A percentile compares a stretch with the other conserved stretches of the same genome.
phyloP scores from a whole-genome alignment of 2,113 vertebrate genomes.

The Pholis gunnellus region DNA sequence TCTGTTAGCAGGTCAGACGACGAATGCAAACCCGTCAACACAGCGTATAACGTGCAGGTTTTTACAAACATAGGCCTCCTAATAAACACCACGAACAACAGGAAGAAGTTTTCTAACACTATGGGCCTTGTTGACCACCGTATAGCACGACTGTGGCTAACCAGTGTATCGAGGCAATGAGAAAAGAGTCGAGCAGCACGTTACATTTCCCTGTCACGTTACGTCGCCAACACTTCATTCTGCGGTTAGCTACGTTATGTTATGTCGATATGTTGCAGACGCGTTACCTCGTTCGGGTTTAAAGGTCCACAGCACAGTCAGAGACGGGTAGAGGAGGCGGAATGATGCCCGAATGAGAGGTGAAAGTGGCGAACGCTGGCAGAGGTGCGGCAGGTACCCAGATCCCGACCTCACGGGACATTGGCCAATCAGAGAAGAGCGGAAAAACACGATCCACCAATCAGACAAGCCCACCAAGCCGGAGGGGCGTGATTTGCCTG shows the following conservation, averaged over 20 bases:
- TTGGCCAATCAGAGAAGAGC: conserved; percentile 58
- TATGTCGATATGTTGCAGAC: no score
- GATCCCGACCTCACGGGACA: neutral
- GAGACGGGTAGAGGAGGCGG: neutral
- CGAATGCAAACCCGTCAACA: neutral
- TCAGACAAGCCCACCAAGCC: conserved; percentile 39
- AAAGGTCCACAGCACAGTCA: neutral
- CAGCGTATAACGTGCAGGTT: neutral
- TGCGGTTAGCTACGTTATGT: no score
- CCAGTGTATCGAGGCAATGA: neutral
- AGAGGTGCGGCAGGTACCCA: conserved; percentile 6
- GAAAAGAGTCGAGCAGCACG: no score
- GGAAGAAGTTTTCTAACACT: neutral
- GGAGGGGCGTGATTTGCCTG: neutral
- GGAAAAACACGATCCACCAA: conserved; percentile 4
- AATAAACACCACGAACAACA: neutral
- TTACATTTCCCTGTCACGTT: neutral
- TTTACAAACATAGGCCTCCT: neutral
- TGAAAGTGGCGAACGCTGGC: neutral
- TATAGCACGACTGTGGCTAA: neutral
- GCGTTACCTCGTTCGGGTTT: conserved; percentile 39
- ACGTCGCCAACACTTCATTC: neutral
- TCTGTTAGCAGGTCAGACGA: neutral
- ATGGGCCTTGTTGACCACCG: neutral
- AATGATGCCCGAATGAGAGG: neutral